Evolutionary conservation across 2,888 invertebrate genomes (phyloP).

Genomic region (Arge pagana): DNA sequence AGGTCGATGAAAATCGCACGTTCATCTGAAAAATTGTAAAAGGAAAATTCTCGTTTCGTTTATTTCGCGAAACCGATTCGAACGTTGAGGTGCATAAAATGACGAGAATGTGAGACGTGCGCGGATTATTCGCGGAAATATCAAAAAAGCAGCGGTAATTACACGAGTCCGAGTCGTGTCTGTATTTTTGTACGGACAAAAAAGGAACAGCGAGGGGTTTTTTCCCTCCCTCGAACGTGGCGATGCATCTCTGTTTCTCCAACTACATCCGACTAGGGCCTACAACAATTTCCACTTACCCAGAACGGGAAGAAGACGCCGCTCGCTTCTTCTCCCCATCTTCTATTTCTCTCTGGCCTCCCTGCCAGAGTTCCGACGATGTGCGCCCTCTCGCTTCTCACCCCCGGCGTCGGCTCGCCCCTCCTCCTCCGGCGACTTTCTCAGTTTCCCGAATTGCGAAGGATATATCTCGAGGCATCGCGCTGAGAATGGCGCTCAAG

Average conservation of each 20-base stretch:
- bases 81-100: too few relatives aligned
- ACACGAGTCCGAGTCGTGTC: too few relatives aligned
- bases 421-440: constrained; percentile 30
- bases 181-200: too few relatives aligned
- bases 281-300: constrained; percentile 51
- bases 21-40: too few relatives aligned
- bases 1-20: too few relatives aligned
- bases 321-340: background rate
- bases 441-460: constrained; percentile 30
- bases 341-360: background rate
- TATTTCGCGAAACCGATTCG: too few relatives aligned
- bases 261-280: constrained; percentile 28
- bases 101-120: too few relatives aligned
- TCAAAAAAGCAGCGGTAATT: too few relatives aligned
- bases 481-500: constrained; percentile 37
- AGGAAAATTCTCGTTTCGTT: too few relatives aligned
- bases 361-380: background rate
- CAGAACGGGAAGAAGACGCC: background rate
- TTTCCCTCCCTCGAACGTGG: constrained; percentile 23
- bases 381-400: constrained; percentile 12
- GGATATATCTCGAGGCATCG: constrained; percentile 26
- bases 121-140: too few relatives aligned
- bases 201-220: too few relatives aligned
- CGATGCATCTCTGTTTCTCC: constrained; percentile 36
- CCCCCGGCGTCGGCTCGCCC: constrained; percentile 13